Percentiles rank a stretch among this genome's conserved stretches.
phyloP scores from a whole-genome alignment of 30 jellyfish, hydroid and myxozoan species.

The Catostylus mosaicus region DNA sequence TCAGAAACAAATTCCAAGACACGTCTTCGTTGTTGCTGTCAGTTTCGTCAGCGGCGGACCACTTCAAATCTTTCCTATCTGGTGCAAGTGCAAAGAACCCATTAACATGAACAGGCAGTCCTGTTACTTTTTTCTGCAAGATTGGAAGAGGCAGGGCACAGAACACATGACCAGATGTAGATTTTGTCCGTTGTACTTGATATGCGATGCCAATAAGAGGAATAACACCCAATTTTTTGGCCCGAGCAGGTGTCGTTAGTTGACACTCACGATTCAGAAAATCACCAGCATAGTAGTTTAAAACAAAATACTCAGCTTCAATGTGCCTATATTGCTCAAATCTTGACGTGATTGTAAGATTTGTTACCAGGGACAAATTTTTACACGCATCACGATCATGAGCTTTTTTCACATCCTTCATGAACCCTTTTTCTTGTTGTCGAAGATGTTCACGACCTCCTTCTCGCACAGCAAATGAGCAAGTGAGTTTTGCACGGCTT shows the following conservation, averaged over 20 bases:
- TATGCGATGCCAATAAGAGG: constrained; percentile 74
- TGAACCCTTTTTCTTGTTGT: not conserved
- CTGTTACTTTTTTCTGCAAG: constrained; percentile 45
- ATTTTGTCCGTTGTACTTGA: not conserved
- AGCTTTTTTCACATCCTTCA: not conserved
- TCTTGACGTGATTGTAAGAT: not conserved
- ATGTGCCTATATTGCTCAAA: not conserved
- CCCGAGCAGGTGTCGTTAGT: constrained; percentile 4
- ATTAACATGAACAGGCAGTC: constrained; percentile 86
- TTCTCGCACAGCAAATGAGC: constrained; percentile 16
- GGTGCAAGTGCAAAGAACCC: constrained; percentile 79
- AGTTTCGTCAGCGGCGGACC: constrained; percentile 47
- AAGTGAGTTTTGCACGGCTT: constrained; percentile 11
- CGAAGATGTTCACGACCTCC: not conserved
- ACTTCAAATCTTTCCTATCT: constrained; percentile 76
- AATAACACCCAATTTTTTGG: constrained; percentile 27
- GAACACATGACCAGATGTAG: constrained; percentile 73
- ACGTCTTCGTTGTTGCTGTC: constrained; percentile 49
- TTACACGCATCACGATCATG: not conserved
- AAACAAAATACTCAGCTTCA: not conserved
- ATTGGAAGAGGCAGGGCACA: constrained; percentile 81
- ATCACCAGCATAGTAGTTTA: constrained; percentile 39
- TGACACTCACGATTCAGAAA: constrained; percentile 15
- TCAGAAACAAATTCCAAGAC: constrained; percentile 65
- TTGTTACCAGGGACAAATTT: not conserved